These are phyloP conservation scores for Echinarachnius parma DNA, from an alignment of 53 echinoderm and acorn worm genomes.

Conservation along the genomic window DNA sequence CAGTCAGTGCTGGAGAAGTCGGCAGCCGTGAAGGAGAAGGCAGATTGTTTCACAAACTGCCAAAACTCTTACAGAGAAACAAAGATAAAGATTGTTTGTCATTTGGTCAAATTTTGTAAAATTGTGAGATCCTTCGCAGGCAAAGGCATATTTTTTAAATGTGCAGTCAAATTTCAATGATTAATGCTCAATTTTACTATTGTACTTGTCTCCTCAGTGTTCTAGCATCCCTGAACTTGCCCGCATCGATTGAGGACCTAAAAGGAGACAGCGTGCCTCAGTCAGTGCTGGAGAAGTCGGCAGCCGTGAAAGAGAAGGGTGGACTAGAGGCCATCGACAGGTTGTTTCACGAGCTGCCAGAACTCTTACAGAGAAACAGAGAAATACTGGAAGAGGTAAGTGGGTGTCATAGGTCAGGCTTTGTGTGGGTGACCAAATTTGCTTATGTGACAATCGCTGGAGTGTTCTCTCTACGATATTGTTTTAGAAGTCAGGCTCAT, in stretches of 20 bases:
- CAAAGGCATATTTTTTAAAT: neutral
- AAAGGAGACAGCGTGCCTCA: constrained; percentile 78
- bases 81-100: too few relatives aligned
- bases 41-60: constrained; percentile 71
- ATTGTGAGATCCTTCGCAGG: too few relatives aligned
- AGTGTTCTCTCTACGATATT: too few relatives aligned
- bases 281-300: constrained; percentile 84
- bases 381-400: constrained; percentile 85
- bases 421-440: too few relatives aligned
- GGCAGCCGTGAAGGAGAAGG: constrained; percentile 63
- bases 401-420: too few relatives aligned
- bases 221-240: constrained; percentile 85
- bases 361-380: constrained; percentile 80
- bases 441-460: too few relatives aligned
- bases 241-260: constrained; percentile 94
- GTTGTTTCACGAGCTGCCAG: constrained; percentile 81
- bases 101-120: too few relatives aligned
- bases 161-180: too few relatives aligned
- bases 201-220: constrained; percentile 66
- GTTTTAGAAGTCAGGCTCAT: too few relatives aligned
- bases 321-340: constrained; percentile 71
- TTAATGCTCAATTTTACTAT: neutral
- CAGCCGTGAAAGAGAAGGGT: constrained; percentile 67
- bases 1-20: constrained; percentile 87
- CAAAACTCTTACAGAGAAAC: constrained; percentile 84